Conservation (phyloP, 2,888 invertebrate genomes). For the Blera fallax region DNA sequence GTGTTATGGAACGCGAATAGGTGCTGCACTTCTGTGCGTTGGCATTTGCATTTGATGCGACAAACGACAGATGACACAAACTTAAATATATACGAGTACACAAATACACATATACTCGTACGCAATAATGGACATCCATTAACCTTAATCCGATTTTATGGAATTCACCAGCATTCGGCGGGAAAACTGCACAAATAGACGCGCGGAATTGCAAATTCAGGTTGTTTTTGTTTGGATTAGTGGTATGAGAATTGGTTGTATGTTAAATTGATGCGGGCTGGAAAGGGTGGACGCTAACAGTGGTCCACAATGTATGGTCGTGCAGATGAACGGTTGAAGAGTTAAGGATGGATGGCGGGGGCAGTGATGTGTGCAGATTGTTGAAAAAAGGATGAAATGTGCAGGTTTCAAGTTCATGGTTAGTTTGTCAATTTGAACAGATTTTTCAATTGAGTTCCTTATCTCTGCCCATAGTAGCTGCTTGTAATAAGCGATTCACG, state of each 20-base stretch:
- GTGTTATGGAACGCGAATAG: background rate
- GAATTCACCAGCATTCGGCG: slow-evolving; percentile 33
- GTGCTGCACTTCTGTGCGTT: background rate
- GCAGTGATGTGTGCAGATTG: background rate
- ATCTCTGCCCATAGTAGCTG: too few relatives aligned
- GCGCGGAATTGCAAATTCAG: slow-evolving; percentile 14
- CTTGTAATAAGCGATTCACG: too few relatives aligned
- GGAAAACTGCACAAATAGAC: slow-evolving; percentile 1
- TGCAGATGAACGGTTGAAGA: background rate
- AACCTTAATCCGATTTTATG: slow-evolving; percentile 71
- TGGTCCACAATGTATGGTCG: too few relatives aligned
- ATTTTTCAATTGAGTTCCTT: too few relatives aligned
- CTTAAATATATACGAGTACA: slow-evolving; percentile 16
- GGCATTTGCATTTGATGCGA: slow-evolving; percentile 68
- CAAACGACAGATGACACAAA: slow-evolving; percentile 66
- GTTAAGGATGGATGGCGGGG: background rate
- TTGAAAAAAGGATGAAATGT: background rate
- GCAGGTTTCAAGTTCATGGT: background rate
- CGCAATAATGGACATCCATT: slow-evolving; percentile 67
- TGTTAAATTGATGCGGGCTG: background rate
- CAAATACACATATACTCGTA: slow-evolving; percentile 8
- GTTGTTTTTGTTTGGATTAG: slow-evolving; percentile 12
- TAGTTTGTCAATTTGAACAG: too few relatives aligned
- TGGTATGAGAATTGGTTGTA: background rate
- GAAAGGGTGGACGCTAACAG: background rate